phyloP scores from a whole-genome alignment of 2,888 invertebrate species.

The Vesta saturnalis region DNA sequence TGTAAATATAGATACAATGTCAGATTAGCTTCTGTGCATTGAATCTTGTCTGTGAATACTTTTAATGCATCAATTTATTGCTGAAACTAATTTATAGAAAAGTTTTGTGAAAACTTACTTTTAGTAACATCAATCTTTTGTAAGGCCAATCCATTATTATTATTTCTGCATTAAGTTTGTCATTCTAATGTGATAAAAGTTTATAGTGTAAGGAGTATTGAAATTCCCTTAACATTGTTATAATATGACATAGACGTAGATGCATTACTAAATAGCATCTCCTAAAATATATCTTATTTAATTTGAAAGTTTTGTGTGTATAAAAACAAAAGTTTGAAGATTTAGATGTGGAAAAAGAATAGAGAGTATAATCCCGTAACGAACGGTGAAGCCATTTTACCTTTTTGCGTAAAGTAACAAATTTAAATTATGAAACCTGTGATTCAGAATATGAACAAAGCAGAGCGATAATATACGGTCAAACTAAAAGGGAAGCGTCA shows the following conservation, averaged over 20 bases:
- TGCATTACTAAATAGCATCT: constrained; percentile 24
- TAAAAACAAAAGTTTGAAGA: constrained; percentile 14
- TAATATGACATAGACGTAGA: constrained; percentile 27
- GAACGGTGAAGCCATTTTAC: constrained; percentile 32
- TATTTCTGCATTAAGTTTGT: constrained; percentile 15
- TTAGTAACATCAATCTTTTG: constrained; percentile 5
- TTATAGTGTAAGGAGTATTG: constrained; percentile 14
- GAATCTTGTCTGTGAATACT: too few relatives aligned
- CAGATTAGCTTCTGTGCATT: too few relatives aligned
- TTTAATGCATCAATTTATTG: too few relatives aligned
- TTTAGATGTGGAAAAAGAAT: constrained; percentile 20
- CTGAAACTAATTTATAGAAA: background rate
- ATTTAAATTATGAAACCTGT: constrained; percentile 54
- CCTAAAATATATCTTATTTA: background rate
- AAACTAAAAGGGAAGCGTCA: constrained; percentile 57
- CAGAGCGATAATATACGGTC: constrained; percentile 53
- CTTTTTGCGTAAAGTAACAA: constrained; percentile 38
- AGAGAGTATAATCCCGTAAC: constrained; percentile 13
- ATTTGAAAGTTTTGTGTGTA: constrained; percentile 13
- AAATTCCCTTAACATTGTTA: constrained; percentile 21
- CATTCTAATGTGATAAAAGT: constrained; percentile 24
- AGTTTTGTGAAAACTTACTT: background rate
- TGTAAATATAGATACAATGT: too few relatives aligned
- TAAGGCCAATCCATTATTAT: constrained; percentile 23
- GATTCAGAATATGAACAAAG: constrained; percentile 54